Conservation (phyloP, 2,888 invertebrate species). For the Tinea semifulvella region DNA sequence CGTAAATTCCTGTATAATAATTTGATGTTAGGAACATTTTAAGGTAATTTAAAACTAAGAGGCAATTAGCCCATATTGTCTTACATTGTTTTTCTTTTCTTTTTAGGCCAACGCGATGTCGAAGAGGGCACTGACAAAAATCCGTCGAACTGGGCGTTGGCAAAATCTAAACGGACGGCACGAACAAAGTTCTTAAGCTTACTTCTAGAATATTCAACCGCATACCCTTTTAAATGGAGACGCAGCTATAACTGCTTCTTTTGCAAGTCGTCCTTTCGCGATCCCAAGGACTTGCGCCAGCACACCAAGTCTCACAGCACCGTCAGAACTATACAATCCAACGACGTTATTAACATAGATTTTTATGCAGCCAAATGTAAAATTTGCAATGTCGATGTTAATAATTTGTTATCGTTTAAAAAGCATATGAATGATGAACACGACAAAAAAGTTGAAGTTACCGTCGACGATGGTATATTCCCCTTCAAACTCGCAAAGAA, state of each 20-base stretch:
- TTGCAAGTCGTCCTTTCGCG: conserved; percentile 43
- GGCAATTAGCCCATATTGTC: too few species aligned
- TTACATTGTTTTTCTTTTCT: neutral
- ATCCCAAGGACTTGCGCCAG: conserved; percentile 48
- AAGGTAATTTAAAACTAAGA: too few species aligned
- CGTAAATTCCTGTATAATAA: too few species aligned
- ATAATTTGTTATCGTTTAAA: conserved; percentile 40
- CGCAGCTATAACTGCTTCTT: conserved; percentile 52
- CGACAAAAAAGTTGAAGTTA: conserved; percentile 37
- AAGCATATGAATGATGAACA: conserved; percentile 38
- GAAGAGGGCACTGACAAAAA: too few species aligned
- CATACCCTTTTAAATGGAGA: conserved; percentile 55
- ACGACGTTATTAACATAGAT: conserved; percentile 55
- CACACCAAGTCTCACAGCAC: conserved; percentile 39
- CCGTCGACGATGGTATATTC: conserved; percentile 46
- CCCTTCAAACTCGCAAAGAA: conserved; percentile 52
- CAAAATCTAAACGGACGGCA: conserved; percentile 40
- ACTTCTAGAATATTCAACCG: conserved; percentile 41
- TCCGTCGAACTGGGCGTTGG: conserved; percentile 4
- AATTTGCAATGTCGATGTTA: conserved; percentile 34
- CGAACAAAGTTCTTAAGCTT: conserved; percentile 26
- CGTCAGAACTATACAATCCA: conserved; percentile 15
- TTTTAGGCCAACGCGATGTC: neutral
- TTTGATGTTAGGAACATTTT: too few species aligned
- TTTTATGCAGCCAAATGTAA: conserved; percentile 41